Evolutionary conservation across 2,113 vertebrate genomes (phyloP).

Genomic region (Prolemur simus): DNA sequence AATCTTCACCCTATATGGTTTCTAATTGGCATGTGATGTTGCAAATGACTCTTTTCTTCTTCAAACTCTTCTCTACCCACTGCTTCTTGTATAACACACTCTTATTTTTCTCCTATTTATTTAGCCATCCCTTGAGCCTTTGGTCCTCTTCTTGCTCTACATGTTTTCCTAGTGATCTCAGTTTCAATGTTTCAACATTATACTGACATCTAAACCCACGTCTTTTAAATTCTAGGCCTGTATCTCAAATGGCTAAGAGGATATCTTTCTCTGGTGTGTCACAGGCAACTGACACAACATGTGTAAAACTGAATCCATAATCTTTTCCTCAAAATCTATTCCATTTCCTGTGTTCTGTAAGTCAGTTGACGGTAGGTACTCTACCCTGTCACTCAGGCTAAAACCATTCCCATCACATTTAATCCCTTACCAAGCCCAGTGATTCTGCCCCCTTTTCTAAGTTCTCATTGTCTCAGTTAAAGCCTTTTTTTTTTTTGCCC

Average conservation of each 20-base stretch:
- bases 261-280: neutral
- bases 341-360: neutral
- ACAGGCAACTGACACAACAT: neutral
- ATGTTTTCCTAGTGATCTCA: neutral
- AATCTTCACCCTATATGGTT: neutral
- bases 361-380: neutral
- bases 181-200: neutral
- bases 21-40: neutral
- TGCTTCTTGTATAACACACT: neutral
- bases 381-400: neutral
- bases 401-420: neutral
- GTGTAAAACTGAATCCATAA: neutral
- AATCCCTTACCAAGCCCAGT: neutral
- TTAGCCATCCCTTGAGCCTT: neutral
- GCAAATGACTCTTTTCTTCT: neutral
- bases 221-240: constrained; percentile 4
- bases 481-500: constrained; percentile 9
- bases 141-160: neutral
- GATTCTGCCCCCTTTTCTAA: neutral
- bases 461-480: neutral
- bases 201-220: neutral
- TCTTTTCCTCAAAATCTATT: neutral
- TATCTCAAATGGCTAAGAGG: constrained; percentile 14
- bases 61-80: neutral
- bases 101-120: neutral